Evolutionary conservation across 1,140 invertebrate genomes (phyloP), one percentile per base, ranked within the genome.

Genomic region (Hycleus cichorii): DNA sequence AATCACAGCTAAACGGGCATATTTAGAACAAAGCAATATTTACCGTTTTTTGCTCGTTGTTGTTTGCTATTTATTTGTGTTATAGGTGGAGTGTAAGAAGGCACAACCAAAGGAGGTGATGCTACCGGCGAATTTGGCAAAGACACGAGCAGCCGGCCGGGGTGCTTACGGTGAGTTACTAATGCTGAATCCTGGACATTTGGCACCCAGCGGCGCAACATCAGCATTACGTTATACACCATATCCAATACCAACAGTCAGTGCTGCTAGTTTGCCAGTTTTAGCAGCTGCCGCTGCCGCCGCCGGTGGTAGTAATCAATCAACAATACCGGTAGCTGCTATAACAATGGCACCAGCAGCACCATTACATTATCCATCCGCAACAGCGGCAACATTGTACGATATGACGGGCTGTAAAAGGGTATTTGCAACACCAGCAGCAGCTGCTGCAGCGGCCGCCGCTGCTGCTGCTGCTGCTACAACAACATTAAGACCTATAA

Each of bases 41-140:
- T 47, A 10, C 12, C 10, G 24, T 39, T 39, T 27, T 26, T 8
- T 38, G 12, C 45, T 38, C 3, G 4, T 32, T 12, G n/a, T 38
- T 5, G 7, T 32, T 32, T 51, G 7, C 45, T 49, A 39, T 54
- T 63, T 63, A 71, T 74, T 74, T 65, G 9, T 69, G 74, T 85
- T 78, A 26, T 81, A 98, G 95, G 95, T 98, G 78, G 95, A 98
- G 83, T 97, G 95, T 82, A 98, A 98, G 86, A 97, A 98, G 81
- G 95, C 95, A 74, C 95, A 98, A 77, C 95, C 95, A 55, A 98
- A 98, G 83, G 95, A 98, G 83, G 95, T 98, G 69, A 98, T 98
- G 95, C 85, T 97, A 74, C 93, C 93, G 68, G 88, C 91, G 59
- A 94, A 93, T 76, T 78, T 93, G 79, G 91, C 91, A 69, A 93